These are phyloP conservation scores for Eremobia ochroleuca DNA, from an alignment of 2,888 invertebrate genomes.

Conservation along the genomic window DNA sequence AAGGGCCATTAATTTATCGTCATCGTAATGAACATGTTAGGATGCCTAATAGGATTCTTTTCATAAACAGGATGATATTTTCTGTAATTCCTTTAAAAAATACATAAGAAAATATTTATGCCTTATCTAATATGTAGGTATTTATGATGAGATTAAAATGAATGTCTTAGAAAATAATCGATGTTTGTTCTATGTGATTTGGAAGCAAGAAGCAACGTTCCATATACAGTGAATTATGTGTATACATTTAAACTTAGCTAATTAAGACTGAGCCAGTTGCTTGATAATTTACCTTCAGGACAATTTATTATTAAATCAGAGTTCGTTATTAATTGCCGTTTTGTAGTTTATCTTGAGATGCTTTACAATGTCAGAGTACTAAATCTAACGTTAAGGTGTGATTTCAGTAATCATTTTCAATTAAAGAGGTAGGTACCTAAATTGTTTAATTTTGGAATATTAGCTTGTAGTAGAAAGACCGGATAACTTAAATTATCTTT, in stretches of 20 bases:
- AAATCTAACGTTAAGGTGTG: background rate
- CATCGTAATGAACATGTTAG: background rate
- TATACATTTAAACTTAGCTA: constrained; percentile 12
- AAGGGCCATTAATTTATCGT: constrained; percentile 25
- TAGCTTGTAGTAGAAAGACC: background rate
- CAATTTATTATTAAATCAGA: constrained; percentile 31
- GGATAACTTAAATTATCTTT: background rate
- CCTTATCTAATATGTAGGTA: no score
- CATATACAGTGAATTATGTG: constrained; percentile 9
- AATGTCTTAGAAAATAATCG: background rate
- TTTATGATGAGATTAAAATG: background rate
- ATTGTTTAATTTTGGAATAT: background rate
- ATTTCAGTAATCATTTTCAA: background rate
- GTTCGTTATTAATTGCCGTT: constrained; percentile 19
- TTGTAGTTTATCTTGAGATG: constrained; percentile 22
- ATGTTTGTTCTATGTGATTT: no score
- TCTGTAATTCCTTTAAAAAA: background rate
- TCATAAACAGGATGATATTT: no score
- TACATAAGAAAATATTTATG: no score
- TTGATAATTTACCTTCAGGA: constrained; percentile 9
- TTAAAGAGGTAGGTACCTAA: background rate
- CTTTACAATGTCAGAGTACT: background rate
- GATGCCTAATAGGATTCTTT: background rate
- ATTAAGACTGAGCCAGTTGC: constrained; percentile 17
- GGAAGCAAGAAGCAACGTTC: background rate